These are phyloP conservation scores for Rutilus rutilus DNA, from an alignment of 2,113 vertebrate species.

Conservation along the genomic window DNA sequence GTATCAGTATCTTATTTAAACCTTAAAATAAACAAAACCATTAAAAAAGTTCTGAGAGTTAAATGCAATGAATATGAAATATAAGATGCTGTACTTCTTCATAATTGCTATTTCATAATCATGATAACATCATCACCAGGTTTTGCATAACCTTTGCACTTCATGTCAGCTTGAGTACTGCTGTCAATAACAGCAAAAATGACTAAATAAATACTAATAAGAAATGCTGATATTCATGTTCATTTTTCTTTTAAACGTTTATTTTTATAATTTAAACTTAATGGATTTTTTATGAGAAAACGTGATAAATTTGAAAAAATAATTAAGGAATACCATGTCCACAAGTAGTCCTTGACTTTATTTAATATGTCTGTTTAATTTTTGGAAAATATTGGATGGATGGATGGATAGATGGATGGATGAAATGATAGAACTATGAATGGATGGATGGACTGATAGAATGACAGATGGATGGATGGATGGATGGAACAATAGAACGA, in stretches of 20 bases:
- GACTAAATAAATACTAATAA: background rate
- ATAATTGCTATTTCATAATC: too few relatives aligned
- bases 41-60: background rate
- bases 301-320: too few relatives aligned
- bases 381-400: too few relatives aligned
- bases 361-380: background rate
- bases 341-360: background rate
- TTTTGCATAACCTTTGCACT: background rate
- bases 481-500: too few relatives aligned
- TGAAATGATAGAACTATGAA: too few relatives aligned
- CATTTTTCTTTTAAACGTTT: background rate
- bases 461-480: too few relatives aligned
- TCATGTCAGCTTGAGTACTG: background rate
- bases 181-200: background rate
- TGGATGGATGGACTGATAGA: too few relatives aligned
- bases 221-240: background rate
- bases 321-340: background rate
- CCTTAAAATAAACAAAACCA: too few relatives aligned
- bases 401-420: background rate
- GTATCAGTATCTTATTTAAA: conserved; percentile 42
- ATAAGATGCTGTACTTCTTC: background rate
- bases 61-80: background rate
- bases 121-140: background rate
- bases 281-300: background rate
- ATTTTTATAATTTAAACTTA: background rate